Percentiles rank a stretch among this genome's conserved stretches.
Evolutionary conservation across 1,140 invertebrate species (phyloP).

Genomic region (Polypedilum vanderplanki): DNA sequence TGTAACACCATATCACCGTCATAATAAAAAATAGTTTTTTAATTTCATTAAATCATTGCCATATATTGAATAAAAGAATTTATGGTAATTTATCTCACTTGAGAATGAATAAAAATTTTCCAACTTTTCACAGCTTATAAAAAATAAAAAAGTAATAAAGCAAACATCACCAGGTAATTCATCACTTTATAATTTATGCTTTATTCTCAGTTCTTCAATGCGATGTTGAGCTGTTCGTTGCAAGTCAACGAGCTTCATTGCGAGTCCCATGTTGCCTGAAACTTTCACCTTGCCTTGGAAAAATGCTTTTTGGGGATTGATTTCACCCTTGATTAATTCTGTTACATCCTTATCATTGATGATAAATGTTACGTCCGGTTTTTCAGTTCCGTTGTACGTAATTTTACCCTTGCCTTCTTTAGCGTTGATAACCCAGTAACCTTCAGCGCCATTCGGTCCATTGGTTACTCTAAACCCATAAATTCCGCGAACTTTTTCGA

Average conservation of each 20-base stretch:
- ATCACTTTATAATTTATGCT: conserved; percentile 35
- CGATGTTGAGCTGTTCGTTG: conserved; percentile 63
- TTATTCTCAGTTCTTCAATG: conserved; percentile 65
- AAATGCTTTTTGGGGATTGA: conserved; percentile 94
- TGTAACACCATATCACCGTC: no score
- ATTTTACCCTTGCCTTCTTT: conserved; percentile 82
- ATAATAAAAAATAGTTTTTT: no score
- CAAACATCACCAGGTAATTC: no score
- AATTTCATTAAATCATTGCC: no score
- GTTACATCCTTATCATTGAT: conserved; percentile 79
- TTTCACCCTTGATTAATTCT: conserved; percentile 79
- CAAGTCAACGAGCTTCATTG: conserved; percentile 87
- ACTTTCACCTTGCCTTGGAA: conserved; percentile 86
- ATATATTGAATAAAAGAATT: no score
- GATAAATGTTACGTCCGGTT: conserved; percentile 86
- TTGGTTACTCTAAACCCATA: conserved; percentile 83
- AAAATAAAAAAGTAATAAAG: no score
- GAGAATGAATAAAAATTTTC: no score
- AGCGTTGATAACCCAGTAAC: conserved; percentile 83
- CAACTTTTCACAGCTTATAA: no score
- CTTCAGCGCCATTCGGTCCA: conserved; percentile 64
- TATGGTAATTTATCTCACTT: no score
- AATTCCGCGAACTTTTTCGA: conserved; percentile 78
- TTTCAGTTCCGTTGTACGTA: conserved; percentile 70
- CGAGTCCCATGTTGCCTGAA: conserved; percentile 91